Evolutionary conservation across 2,888 invertebrate species (phyloP), one percentile per base, ranked within the genome.

Genomic region (Notodonta dromedarius): DNA sequence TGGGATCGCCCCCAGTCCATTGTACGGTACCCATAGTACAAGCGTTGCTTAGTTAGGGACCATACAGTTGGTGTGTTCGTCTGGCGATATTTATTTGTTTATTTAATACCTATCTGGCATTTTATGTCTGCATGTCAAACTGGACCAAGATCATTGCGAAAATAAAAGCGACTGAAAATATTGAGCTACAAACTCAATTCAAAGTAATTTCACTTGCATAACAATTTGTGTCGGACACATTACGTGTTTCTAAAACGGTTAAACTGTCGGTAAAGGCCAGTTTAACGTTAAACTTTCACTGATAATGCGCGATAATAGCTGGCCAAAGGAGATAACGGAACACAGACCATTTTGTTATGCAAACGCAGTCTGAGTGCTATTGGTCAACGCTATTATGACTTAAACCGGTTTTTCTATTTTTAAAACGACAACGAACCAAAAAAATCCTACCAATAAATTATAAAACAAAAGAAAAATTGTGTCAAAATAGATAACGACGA

Each of bases 251-350:
- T 51, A 32, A 54, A 53, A 61, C 16, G 58, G 61, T 35, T n/a
- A 59, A 60, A 7, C 62, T 62, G 0, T 16, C 6, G 39, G 16
- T 13, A 56, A 57, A 13, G 0, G 35, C 24, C 64, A 71, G 71
- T 71, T 56, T 6, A 63, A 50, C 58, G 51, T 40, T 35, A 59
- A 52, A 62, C 64, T 64, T 56, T 58, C 24, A 14, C 63, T 59
- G 67, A 72, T 72, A 74, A 63, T 59, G 59, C 7, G 46, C 44
- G 66, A 70, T 73, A 76, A 73, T 73, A 44, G 39, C 32, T 40
- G 16, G 16, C 39, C 40, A 54, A 13, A 13, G 13, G 1, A 39
- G 74, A 78, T 76, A 73, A 60, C 59, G 42, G n/a, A 61, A 32
- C 40, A 14, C 53, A 46, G 52, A 16, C 57, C 32, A 54, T 54